These are phyloP conservation scores for Pseudolaguvia tuberculata DNA, from an alignment of 2,113 vertebrate species.

Conservation along the genomic window DNA sequence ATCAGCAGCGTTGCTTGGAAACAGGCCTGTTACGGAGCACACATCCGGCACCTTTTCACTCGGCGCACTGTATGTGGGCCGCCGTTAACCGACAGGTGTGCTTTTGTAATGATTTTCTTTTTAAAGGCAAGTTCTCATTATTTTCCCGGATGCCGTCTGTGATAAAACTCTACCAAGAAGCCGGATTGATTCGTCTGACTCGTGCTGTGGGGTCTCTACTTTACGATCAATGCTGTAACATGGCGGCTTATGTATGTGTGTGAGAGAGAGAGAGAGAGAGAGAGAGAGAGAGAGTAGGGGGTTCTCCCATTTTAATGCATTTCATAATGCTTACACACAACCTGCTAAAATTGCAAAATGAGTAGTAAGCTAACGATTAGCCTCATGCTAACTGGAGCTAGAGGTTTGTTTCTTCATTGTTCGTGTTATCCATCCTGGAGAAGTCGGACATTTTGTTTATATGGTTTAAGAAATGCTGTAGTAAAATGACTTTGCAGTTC, in stretches of 20 bases:
- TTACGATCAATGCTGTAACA: constrained; percentile 1
- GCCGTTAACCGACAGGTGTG: constrained; percentile 31
- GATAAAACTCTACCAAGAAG: constrained; percentile 20
- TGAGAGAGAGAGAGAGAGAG: too few relatives aligned
- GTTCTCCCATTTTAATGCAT: neutral
- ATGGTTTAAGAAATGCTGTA: neutral
- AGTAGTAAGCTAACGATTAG: neutral
- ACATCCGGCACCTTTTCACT: constrained; percentile 27
- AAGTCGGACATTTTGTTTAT: neutral
- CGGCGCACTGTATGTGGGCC: constrained; percentile 31
- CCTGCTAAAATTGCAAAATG: neutral
- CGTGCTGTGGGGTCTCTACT: neutral
- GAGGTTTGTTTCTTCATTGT: neutral
- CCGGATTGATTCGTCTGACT: constrained; percentile 21
- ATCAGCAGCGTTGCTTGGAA: constrained; percentile 42
- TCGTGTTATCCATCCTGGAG: too few relatives aligned
- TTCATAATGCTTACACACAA: neutral
- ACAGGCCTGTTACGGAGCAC: constrained; percentile 36
- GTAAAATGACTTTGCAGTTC: neutral
- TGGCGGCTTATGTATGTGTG: neutral
- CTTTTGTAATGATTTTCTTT: constrained; percentile 33
- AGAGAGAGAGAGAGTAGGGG: too few relatives aligned
- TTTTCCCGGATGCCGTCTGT: constrained; percentile 14
- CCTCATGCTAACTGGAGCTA: constrained; percentile 6
- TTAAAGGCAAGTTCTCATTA: constrained; percentile 34